phyloP scores from a whole-genome alignment of 2,113 vertebrate genomes.

The Gracilinanus agilis region DNA sequence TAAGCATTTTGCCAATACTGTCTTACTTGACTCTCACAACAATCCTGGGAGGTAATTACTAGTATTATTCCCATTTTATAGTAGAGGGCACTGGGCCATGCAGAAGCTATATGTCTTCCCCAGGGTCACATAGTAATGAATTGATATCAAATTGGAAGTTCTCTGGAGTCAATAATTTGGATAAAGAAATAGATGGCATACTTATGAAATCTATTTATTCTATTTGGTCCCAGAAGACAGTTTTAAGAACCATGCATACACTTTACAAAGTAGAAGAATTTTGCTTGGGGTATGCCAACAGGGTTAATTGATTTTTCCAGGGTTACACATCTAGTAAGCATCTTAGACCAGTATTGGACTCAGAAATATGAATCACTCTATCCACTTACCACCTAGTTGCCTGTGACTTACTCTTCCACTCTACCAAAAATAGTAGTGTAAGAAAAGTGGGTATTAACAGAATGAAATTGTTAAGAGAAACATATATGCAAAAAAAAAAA shows the following conservation, averaged over 20 bases:
- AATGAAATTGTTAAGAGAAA: no score
- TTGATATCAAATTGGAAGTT: not conserved
- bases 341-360: no score
- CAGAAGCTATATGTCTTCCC: not conserved
- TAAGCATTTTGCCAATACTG: not conserved
- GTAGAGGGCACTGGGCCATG: not conserved
- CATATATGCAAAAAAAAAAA: no score
- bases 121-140: not conserved
- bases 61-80: not conserved
- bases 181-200: not conserved
- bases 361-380: no score
- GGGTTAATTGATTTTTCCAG: no score
- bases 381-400: no score
- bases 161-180: not conserved
- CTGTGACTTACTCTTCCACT: no score
- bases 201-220: not conserved
- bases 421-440: no score
- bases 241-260: not conserved
- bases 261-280: not conserved
- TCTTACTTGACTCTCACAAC: not conserved
- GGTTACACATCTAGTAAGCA: no score
- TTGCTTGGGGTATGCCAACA: not conserved
- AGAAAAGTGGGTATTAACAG: no score
- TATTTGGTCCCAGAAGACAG: not conserved
- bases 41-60: not conserved